These are phyloP conservation scores for Chymomyza fuscimana DNA, from an alignment of 2,888 invertebrate genomes.

Conservation along the genomic window DNA sequence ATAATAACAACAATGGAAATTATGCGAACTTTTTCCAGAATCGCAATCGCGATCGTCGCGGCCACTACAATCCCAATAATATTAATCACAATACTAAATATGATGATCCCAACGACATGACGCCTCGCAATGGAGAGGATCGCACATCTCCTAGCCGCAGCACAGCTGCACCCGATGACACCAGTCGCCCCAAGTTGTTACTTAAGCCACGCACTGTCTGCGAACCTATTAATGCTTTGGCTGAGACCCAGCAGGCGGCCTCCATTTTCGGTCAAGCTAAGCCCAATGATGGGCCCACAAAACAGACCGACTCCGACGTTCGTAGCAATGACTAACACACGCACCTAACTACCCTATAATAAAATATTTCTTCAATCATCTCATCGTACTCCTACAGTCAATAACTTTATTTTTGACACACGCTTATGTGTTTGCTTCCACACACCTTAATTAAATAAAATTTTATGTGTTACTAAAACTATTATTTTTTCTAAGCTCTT, in stretches of 20 bases:
- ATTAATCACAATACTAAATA: neutral
- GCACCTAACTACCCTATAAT: neutral
- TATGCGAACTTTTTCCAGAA: constrained; percentile 75
- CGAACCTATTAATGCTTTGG: constrained; percentile 91
- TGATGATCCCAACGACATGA: neutral
- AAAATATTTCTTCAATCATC: neutral
- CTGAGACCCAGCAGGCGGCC: constrained; percentile 90
- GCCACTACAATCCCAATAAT: constrained; percentile 62
- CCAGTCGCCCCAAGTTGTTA: constrained; percentile 90
- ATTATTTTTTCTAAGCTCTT: too few relatives aligned
- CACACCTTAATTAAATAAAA: neutral
- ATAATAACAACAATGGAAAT: constrained; percentile 35
- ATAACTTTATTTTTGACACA: neutral
- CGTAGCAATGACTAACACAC: neutral
- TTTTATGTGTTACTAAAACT: neutral
- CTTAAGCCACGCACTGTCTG: constrained; percentile 91
- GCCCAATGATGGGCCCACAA: constrained; percentile 84
- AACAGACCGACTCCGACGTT: neutral
- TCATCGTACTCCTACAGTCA: neutral
- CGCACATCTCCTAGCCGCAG: constrained; percentile 22
- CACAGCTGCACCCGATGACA: constrained; percentile 65
- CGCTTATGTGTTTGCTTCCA: neutral
- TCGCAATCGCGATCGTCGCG: constrained; percentile 61
- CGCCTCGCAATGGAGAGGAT: constrained; percentile 15
- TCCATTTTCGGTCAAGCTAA: constrained; percentile 95